Evolutionary conservation across 53 echinoderm and acorn worm genomes (phyloP), one percentile per base, ranked within the genome.

Genomic region (Hippasteria phrygiana): DNA sequence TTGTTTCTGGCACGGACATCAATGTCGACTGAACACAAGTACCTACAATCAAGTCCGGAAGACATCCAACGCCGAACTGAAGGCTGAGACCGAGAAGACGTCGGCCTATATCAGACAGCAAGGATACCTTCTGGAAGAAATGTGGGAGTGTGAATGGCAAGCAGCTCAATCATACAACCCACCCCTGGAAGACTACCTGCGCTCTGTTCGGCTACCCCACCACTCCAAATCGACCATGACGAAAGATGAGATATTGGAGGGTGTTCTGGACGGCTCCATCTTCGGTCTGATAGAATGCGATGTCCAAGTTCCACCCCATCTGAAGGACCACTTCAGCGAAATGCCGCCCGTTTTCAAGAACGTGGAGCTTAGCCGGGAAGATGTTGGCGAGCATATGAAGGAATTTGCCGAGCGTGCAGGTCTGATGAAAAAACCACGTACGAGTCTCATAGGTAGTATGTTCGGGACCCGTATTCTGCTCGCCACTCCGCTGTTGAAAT

Each of bases 271-370:
- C n/a, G n/a, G n/a, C n/a, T n/a, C n/a, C n/a, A n/a, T n/a, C n/a
- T n/a, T n/a, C n/a, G n/a, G n/a, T n/a, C n/a, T n/a, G n/a, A 4
- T 27, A 62, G 55, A 87, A 39, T 91, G 92, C 47, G 88, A 87
- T 16, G 88, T 88, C 4, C 20, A 42, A 1, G 92, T 91, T 3
- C 92, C 92, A 20, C 80, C 78, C 6, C 55, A 80, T 45, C 33
- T 73, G 3, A 55, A 62, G 48, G 32, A 34, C 16, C 13, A 71
- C 16, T 91, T 91, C 62, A 33, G 73, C 18, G 92, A 91, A 59
- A 73, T 90, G 85, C 62, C 83, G 2, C 90, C 83, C 12, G 75
- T 90, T 48, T 90, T 90, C 38, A 90, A 91, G 55, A 91, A 91
- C 56, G 62, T 70, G 0, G 74, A 88, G 2, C 72, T 87, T 36